Evolutionary conservation across 2,888 invertebrate species (phyloP).

Genomic region (Caenorhabditis sinica): DNA sequence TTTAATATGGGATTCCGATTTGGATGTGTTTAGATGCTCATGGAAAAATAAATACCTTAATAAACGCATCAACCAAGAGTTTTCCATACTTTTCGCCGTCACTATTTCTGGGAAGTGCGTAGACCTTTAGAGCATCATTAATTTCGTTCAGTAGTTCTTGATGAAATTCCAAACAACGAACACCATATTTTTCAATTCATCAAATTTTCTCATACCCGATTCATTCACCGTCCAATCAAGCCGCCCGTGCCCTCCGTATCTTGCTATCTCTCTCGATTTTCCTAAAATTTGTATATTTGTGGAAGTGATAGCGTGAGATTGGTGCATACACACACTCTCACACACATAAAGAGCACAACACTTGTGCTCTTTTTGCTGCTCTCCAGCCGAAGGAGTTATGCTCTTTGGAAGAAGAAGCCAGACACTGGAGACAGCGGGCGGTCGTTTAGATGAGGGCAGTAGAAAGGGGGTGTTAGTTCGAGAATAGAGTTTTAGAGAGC

Average conservation of each 20-base stretch:
- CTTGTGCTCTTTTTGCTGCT: constrained; percentile 25
- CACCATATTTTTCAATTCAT: background rate
- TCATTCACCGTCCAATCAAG: background rate
- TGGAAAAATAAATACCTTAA: too few species aligned
- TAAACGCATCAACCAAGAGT: too few species aligned
- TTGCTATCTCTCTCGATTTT: constrained; percentile 11
- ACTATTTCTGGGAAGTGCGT: too few species aligned
- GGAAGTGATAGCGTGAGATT: constrained; percentile 49
- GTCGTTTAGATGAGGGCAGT: constrained; percentile 12
- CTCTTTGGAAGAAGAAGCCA: constrained; percentile 43
- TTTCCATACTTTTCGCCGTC: too few species aligned
- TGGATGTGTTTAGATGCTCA: too few species aligned
- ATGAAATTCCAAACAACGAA: too few species aligned
- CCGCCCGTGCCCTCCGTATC: background rate
- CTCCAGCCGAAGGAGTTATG: constrained; percentile 41
- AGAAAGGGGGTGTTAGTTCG: constrained; percentile 21
- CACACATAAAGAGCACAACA: constrained; percentile 28
- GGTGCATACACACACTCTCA: constrained; percentile 5
- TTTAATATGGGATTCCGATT: too few species aligned
- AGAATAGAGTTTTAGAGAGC: constrained; percentile 32
- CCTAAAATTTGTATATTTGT: constrained; percentile 44
- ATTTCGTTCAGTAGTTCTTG: too few species aligned
- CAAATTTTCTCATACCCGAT: background rate
- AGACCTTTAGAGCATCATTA: too few species aligned
- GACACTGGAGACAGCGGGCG: constrained; percentile 30